A percentile compares a stretch with the other conserved stretches of the same genome.
Evolutionary conservation across 2,888 invertebrate species (phyloP).

Genomic region (Hypselothyrea guttata): DNA sequence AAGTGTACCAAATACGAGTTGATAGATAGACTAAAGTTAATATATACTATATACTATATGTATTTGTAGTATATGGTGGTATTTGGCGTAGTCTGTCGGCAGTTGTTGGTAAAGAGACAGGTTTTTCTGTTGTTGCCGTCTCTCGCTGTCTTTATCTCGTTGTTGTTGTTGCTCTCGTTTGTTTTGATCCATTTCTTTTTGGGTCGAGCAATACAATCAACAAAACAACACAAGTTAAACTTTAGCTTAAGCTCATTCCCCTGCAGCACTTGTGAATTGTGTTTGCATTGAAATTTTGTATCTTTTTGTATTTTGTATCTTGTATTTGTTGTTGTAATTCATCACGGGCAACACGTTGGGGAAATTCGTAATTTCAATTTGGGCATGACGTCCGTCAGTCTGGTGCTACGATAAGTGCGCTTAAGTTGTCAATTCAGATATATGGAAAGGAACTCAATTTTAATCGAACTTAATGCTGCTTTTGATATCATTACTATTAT

Average conservation of each 20-base stretch:
- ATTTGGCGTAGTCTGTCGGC: conserved; percentile 32
- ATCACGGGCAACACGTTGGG: conserved; percentile 18
- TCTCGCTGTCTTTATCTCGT: too few species aligned
- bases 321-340: too few species aligned
- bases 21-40: background rate
- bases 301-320: too few species aligned
- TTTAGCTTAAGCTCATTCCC: conserved; percentile 13
- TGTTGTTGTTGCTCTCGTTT: too few species aligned
- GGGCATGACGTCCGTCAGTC: conserved; percentile 46
- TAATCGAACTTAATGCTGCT: too few species aligned
- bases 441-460: too few species aligned
- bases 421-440: conserved; percentile 34
- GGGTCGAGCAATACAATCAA: conserved; percentile 38
- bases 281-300: conserved; percentile 38
- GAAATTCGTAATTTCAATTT: conserved; percentile 16
- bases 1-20: background rate
- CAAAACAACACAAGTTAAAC: conserved; percentile 48
- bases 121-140: conserved; percentile 29
- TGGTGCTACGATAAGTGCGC: conserved; percentile 34
- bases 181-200: conserved; percentile 55
- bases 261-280: conserved; percentile 1
- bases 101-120: conserved; percentile 39
- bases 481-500: background rate
- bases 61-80: too few species aligned
- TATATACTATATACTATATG: background rate